phyloP scores from a whole-genome alignment of 2,797 vertebrate genomes.

The Molossus molossus region DNA sequence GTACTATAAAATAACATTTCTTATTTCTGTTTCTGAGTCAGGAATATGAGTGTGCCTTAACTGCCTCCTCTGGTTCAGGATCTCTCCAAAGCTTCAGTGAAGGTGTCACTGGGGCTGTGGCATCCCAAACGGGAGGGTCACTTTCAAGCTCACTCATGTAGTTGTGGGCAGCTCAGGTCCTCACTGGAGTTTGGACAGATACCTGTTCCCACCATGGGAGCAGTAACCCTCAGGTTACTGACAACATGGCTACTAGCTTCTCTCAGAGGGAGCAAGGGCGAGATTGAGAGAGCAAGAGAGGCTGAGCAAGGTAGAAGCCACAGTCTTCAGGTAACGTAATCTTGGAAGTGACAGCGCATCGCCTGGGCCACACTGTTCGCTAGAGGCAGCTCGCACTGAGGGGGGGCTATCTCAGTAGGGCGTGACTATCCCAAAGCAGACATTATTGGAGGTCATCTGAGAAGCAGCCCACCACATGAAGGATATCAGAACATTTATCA shows the following conservation, averaged over 20 bases:
- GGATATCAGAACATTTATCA: background rate
- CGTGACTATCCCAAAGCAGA: background rate
- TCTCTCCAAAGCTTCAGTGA: background rate
- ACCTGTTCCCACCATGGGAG: background rate
- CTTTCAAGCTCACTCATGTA: background rate
- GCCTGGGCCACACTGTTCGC: background rate
- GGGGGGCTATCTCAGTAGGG: background rate
- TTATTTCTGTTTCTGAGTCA: background rate
- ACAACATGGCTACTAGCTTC: background rate
- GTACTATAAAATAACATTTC: background rate
- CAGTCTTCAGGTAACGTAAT: background rate
- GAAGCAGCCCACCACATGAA: background rate
- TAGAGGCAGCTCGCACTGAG: background rate
- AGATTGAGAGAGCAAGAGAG: background rate
- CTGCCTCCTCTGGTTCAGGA: background rate
- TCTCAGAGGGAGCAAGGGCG: background rate
- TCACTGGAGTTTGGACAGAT: background rate
- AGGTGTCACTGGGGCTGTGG: background rate
- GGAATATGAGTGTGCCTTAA: background rate
- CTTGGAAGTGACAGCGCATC: background rate
- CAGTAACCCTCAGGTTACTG: background rate
- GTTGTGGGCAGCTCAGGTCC: background rate
- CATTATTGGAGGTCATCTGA: background rate
- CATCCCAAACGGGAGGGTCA: background rate
- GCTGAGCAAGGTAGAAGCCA: background rate